Base-by-base conservation (phyloP, 37 sponge, comb jelly and placozoan species). In the Chondrilla cf. caribensis region DNA sequence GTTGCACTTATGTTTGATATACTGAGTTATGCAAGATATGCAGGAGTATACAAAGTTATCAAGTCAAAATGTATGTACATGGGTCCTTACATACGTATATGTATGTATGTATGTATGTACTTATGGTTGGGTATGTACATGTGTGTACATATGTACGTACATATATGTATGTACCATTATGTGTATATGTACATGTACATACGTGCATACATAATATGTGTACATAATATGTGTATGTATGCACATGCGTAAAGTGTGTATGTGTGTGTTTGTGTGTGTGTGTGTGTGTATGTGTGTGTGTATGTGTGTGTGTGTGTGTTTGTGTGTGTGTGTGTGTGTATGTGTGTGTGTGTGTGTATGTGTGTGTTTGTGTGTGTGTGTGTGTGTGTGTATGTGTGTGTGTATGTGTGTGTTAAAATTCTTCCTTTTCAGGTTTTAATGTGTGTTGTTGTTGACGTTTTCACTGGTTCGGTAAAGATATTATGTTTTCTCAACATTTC, bases 51-150 rank as follows among this genome's bases (percentile, higher is more conserved):
- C n/a, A n/a, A n/a, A n/a, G n/a, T n/a, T 6, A 59, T 6, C 60
- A 59, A 43, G 43, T 26, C 43, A 25, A 14, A 32, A 33, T 79
- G 58, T 4, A 55, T 79, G 58, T 44, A 51, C 55, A 58, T 78
- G 78, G 42, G 55, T 36, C 31, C 26, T 2, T 68, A 31, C 26
- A 3, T 43, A 54, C 22, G 54, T 47, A 28, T 43, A 1, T 76
- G 43, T 39, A 43, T 43, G 47, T 38, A 43, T 83, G 60, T 68
- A 65, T 39, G 77, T 80, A 60, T 86, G 73, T 70, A 58, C 65
- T 80, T 85, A 58, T 79, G 81, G 65, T 42, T 70, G 76, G 68
- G 81, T 80, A 58, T 73, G 81, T 80, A 76, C 28, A 40, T 70
- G 76, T 80, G 60, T 42, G 81, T 81, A 58, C 55, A 76, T 80